phyloP scores from a whole-genome alignment of 2,888 invertebrate genomes.

The Aleiodes leptofemur region DNA sequence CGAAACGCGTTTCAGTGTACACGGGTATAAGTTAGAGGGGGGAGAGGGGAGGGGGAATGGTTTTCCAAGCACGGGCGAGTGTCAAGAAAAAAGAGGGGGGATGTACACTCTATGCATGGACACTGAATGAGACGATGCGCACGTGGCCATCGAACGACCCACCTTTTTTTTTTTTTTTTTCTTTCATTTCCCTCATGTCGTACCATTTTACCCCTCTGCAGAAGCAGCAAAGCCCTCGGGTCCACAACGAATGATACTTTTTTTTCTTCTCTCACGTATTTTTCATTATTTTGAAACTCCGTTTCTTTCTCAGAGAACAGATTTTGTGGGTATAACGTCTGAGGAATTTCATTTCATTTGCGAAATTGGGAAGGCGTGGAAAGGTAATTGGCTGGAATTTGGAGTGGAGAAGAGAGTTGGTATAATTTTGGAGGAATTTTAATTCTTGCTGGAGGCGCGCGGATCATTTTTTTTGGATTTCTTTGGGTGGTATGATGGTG shows the following conservation, averaged over 20 bases:
- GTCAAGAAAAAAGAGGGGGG: constrained; percentile 13
- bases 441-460: background rate
- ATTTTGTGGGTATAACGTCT: background rate
- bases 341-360: constrained; percentile 4
- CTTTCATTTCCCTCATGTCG: constrained; percentile 14
- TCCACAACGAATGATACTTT: constrained; percentile 36
- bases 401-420: background rate
- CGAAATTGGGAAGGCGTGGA: background rate
- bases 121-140: constrained; percentile 42
- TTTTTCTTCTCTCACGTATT: constrained; percentile 23
- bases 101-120: constrained; percentile 19
- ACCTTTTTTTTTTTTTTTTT: constrained; percentile 28
- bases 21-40: constrained; percentile 16
- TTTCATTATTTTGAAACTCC: background rate
- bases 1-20: constrained; percentile 58
- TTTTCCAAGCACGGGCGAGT: constrained; percentile 40
- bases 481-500: too few species aligned
- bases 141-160: constrained; percentile 50
- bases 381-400: background rate
- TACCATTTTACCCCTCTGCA: constrained; percentile 20
- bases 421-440: constrained; percentile 12
- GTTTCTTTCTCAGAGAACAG: background rate
- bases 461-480: background rate
- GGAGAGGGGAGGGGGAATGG: constrained; percentile 21
- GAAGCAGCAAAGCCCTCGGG: constrained; percentile 38